Evolutionary conservation across 2,113 vertebrate species (phyloP).

Genomic region (Synodontis membranacea): DNA sequence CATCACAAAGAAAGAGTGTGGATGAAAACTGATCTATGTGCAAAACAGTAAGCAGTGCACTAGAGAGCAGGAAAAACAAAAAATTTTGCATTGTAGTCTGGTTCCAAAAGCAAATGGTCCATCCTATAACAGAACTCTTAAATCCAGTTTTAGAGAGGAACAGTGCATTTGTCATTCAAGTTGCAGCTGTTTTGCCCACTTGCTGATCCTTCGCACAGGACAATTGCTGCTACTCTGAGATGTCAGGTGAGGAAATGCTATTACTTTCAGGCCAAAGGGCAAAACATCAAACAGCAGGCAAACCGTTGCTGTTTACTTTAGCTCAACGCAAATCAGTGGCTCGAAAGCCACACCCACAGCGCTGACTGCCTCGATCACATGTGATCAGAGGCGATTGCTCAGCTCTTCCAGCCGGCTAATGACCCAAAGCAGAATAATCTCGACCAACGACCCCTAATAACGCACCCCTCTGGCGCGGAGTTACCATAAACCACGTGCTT

Average conservation of each 20-base stretch:
- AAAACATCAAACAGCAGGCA: constrained; percentile 45
- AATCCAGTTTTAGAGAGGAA: background rate
- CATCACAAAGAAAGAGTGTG: background rate
- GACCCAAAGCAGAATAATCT: constrained; percentile 49
- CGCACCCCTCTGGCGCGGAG: constrained; percentile 34
- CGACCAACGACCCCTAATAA: constrained; percentile 45
- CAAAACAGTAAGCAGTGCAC: background rate
- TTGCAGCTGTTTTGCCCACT: constrained; percentile 37
- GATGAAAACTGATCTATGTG: background rate
- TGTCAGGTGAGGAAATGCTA: constrained; percentile 35
- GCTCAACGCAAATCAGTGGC: constrained; percentile 18
- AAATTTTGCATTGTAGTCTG: background rate
- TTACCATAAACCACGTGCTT: constrained; percentile 57
- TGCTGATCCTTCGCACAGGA: background rate
- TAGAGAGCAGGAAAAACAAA: background rate
- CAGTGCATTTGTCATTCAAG: background rate
- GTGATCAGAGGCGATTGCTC: constrained; percentile 43
- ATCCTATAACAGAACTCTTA: background rate
- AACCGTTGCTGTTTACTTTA: constrained; percentile 13
- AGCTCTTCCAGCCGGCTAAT: constrained; percentile 45
- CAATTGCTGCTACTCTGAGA: constrained; percentile 5
- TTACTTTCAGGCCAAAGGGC: background rate
- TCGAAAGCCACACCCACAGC: constrained; percentile 30
- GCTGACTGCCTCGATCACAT: constrained; percentile 31
- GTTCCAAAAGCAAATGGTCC: background rate